phyloP scores from a whole-genome alignment of 1,140 invertebrate genomes.

The Rhopalosiphum padi region DNA sequence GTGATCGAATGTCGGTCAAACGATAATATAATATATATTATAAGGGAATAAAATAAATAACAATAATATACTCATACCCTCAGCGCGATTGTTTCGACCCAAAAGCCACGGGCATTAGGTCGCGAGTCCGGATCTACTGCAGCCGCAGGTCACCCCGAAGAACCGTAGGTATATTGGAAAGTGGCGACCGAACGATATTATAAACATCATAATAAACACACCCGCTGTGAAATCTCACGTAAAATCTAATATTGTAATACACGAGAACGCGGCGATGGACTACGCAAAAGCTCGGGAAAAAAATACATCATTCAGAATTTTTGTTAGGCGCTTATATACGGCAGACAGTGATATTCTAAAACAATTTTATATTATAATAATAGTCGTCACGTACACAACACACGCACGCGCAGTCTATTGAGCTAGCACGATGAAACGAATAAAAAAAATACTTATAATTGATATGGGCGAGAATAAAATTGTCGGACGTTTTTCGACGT shows the following conservation, averaged over 20 bases:
- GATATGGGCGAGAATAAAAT: conserved; percentile 15
- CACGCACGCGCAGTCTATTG: background rate
- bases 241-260: background rate
- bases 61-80: background rate
- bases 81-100: background rate
- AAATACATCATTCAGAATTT: background rate
- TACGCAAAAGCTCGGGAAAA: background rate
- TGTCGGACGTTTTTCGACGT: background rate
- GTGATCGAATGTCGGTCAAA: background rate
- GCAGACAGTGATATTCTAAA: background rate
- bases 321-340: background rate
- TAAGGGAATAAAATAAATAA: background rate
- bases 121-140: background rate
- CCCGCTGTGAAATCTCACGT: conserved; percentile 2
- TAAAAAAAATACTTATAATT: background rate
- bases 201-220: background rate
- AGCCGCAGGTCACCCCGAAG: background rate
- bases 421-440: background rate
- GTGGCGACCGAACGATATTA: background rate
- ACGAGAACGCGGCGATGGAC: too few species aligned
- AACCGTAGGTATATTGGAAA: conserved; percentile 4
- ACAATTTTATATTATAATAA: background rate
- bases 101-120: conserved; percentile 24
- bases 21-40: background rate
- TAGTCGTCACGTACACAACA: background rate